Base-by-base conservation (phyloP, 2,888 invertebrate species). In the Rhagonycha lutea region DNA sequence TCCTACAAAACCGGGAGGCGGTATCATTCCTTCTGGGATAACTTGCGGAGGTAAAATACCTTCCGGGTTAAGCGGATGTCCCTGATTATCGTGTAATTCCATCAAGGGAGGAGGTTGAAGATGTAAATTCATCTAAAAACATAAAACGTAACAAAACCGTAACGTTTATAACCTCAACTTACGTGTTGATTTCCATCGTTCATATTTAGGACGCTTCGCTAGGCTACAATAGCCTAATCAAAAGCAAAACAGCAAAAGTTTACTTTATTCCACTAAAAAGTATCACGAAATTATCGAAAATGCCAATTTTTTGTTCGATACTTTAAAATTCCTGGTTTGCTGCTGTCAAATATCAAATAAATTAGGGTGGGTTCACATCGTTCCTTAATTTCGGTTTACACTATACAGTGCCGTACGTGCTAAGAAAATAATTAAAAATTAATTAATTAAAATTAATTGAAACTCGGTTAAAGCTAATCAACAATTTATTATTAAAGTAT, bases 1-100 rank as follows among this genome's bases (percentile, higher is more conserved):
- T 4, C 83, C 84, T 11, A 63, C 69, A 77, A 84, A 84, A 18
- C 77, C 79, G 28, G 83, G 83, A 26, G 82, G 80, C 47, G 72
- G 74, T 14, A 75, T 11, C 68, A 73, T 23, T 0, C 69, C 72
- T 32, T 74, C 74, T 14, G 75, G 75, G 11, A 68, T 62, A 18
- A 24, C 62, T 14, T 65, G 32, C 3, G 72, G 70, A n/a, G 47
- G 63, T 65, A 65, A 24, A 65, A 65, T 23, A 2, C 61, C 69
- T 47, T 74, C 74, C 9, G 68, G 75, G 14, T 72, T 71, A 18
- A 23, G 69, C 12, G 70, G 32, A 10, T 61, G 72, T 12, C 11
- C 47, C 47, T 47, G 47, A 47, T 47, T 47, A n/a, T 47, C 47
- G 47, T 47, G 47, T 47, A 47, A 47, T n/a, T 47, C 47, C 47